Conservation (phyloP, 1,140 invertebrate genomes). For the Nilaparvata lugens region DNA sequence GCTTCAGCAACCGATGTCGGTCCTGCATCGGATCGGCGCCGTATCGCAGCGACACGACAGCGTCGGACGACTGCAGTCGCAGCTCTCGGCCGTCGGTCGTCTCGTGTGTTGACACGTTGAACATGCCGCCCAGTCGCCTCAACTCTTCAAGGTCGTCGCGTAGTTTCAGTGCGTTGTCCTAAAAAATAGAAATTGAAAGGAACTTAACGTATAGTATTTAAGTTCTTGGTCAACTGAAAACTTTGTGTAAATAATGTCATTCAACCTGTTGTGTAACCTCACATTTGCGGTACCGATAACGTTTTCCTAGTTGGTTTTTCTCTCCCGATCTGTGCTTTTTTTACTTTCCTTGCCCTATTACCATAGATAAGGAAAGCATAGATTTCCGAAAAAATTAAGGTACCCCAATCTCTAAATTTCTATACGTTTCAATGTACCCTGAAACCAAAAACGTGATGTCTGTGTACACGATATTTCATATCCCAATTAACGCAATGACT, state of each 20-base stretch:
- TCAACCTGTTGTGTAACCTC: not conserved
- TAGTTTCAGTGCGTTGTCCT: slow-evolving; percentile 72
- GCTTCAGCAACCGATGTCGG: slow-evolving; percentile 73
- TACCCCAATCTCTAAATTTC: too few relatives aligned
- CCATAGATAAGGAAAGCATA: too few relatives aligned
- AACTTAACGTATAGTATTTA: not conserved
- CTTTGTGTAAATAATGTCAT: not conserved
- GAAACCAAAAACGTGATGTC: too few relatives aligned
- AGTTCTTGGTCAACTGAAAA: not conserved
- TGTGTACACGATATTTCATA: too few relatives aligned
- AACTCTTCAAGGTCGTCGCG: slow-evolving; percentile 84
- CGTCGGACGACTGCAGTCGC: slow-evolving; percentile 74
- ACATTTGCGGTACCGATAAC: too few relatives aligned
- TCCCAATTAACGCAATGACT: too few relatives aligned
- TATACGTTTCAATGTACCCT: too few relatives aligned
- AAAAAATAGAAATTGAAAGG: slow-evolving; percentile 9
- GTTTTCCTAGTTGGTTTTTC: too few relatives aligned
- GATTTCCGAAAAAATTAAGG: too few relatives aligned
- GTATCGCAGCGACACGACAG: slow-evolving; percentile 75
- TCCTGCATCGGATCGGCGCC: slow-evolving; percentile 81
- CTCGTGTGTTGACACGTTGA: slow-evolving; percentile 89
- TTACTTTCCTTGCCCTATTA: too few relatives aligned
- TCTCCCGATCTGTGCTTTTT: too few relatives aligned
- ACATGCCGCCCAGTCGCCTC: slow-evolving; percentile 73
- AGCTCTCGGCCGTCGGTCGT: slow-evolving; percentile 71